Base-by-base conservation (phyloP, 2,888 invertebrate genomes). In the Cyrtodaria siliqua region DNA sequence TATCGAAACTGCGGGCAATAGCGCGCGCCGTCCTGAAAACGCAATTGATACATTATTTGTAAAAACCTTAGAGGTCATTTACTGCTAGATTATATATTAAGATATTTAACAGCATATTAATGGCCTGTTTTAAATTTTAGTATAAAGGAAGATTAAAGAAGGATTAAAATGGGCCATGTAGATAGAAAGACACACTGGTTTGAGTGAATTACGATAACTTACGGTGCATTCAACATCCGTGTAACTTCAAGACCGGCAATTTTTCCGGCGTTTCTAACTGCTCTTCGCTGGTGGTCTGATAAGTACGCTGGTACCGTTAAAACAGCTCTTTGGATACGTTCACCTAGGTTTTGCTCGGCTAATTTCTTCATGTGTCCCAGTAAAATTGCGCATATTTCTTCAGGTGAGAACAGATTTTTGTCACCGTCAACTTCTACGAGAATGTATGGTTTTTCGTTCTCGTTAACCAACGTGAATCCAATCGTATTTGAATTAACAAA, bases 221-320 rank as follows among this genome's bases (percentile, higher is more conserved):
- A 56, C 55, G 55, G 55, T 12, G 55, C 55, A 18, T 56, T 56
- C 3, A 56, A 20, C 12, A 38, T 27, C 33, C 33, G 29, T 1
- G 33, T 4, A 14, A 56, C 55, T 8, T 56, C 55, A 14, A 56
- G 29, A 8, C 38, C 55, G n/a, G 55, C 55, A 12, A 56, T 16
- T 56, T 56, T 56, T 8, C 55, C 55, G 1, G 55, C 55, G 18
- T 56, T 56, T 33, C 33, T 56, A 3, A 56, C 38, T 4, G 55
- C 55, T 56, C 55, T 29, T 27, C 55, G 29, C 18, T 56, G 55
- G 20, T 27, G 33, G 29, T 56, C 33, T n/a, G 29, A 33, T 9
- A 56, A 56, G 18, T 56, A 33, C 12, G 38, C 55, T 18, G 55
- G 55, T 20, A 56, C 55, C 3, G 55, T 56, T 20, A 56, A 18